A percentile compares a stretch with the other conserved stretches of the same genome.
phyloP scores from a whole-genome alignment of 2,113 vertebrate species.

The Malaclemys terrapin region DNA sequence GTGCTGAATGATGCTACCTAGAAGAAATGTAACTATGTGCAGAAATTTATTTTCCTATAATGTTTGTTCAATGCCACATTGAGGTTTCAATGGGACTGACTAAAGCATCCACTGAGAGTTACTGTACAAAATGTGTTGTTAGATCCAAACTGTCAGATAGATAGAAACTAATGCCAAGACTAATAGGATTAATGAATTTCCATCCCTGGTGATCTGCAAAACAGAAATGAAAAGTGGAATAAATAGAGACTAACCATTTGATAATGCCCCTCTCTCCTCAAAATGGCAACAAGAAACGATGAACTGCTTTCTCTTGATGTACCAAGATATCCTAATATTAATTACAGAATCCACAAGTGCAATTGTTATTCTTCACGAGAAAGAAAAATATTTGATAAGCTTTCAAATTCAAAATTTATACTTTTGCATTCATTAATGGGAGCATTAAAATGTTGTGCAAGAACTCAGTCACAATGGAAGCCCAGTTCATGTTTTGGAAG shows the following conservation, averaged over 20 bases:
- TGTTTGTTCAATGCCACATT: background rate
- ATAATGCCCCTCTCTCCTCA: accelerated
- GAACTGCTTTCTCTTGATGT: background rate
- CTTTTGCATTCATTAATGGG: background rate
- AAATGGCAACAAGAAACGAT: background rate
- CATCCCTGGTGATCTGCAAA: background rate
- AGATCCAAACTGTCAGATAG: background rate
- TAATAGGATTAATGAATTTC: background rate
- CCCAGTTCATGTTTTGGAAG: background rate
- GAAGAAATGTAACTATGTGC: background rate
- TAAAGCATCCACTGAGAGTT: background rate
- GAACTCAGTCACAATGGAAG: background rate
- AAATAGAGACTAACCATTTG: background rate
- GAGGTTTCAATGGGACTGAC: background rate
- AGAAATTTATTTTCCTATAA: background rate
- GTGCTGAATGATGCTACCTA: background rate
- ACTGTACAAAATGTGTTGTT: background rate
- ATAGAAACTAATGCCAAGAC: background rate
- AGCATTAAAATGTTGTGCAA: background rate
- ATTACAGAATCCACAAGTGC: background rate
- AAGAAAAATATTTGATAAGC: background rate
- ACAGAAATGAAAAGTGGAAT: background rate
- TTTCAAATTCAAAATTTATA: background rate
- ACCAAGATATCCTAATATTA: background rate
- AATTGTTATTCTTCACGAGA: background rate